Conservation (phyloP, 2,888 invertebrate genomes). For the Stenchaetothrips biformis region DNA sequence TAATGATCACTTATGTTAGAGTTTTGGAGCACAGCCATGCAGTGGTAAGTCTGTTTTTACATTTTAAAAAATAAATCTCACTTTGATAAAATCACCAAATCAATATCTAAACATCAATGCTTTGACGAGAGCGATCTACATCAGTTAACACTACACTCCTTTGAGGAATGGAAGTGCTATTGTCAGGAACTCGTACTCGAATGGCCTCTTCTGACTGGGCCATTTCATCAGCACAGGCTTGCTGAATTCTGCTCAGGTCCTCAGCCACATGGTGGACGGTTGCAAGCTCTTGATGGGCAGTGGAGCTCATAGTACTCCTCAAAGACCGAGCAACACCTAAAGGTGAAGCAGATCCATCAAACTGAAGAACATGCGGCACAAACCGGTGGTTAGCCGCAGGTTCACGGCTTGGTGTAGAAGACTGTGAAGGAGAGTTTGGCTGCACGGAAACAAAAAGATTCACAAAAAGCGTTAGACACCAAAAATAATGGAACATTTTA, state of each 20-base stretch:
- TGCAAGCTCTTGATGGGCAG: not conserved
- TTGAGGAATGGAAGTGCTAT: not conserved
- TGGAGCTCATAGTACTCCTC: not conserved
- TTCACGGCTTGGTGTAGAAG: not conserved
- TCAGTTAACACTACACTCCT: not conserved
- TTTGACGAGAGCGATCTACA: not conserved
- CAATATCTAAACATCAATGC: not conserved
- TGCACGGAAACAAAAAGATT: not conserved
- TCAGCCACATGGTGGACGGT: not conserved
- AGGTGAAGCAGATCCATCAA: not conserved
- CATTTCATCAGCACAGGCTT: not conserved
- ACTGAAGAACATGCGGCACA: not conserved
- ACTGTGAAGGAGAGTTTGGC: conserved; percentile 5
- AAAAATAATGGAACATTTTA: not conserved
- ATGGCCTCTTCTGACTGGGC: not conserved
- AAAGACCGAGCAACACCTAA: not conserved
- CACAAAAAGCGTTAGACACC: not conserved
- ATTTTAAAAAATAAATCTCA: not conserved
- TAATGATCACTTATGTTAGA: not conserved
- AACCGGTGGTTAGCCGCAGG: not conserved
- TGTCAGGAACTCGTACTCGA: not conserved
- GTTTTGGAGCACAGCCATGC: not conserved
- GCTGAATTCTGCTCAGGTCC: not conserved
- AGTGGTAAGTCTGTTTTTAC: not conserved
- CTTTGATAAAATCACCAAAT: not conserved